A percentile compares a stretch with the other conserved stretches of the same genome.
Evolutionary conservation across 2,888 invertebrate species (phyloP).

Genomic region (Clistopyga incitator): DNA sequence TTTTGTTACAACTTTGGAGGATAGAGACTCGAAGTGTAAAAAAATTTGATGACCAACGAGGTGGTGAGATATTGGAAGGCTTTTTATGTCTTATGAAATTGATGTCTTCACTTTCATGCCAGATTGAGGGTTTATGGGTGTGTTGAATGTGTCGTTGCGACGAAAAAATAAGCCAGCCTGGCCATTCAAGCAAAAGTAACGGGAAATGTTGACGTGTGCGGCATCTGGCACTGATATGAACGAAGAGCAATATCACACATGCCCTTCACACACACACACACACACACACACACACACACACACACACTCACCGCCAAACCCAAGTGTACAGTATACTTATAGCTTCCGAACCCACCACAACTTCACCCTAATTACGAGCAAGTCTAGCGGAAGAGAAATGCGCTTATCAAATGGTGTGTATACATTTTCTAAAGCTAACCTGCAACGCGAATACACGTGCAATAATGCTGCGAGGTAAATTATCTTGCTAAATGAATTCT

Average conservation of each 20-base stretch:
- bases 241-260: conserved; percentile 22
- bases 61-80: neutral
- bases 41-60: neutral
- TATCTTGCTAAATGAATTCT: neutral
- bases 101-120: conserved; percentile 3
- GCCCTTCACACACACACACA: conserved; percentile 3
- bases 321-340: neutral
- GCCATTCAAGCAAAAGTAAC: conserved; percentile 23
- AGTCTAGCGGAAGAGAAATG: neutral
- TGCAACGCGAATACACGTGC: neutral
- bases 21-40: neutral
- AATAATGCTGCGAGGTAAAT: neutral
- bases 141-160: conserved; percentile 8
- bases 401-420: neutral
- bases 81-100: neutral
- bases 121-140: neutral
- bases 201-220: conserved; percentile 23
- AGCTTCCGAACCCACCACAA: neutral
- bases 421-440: neutral
- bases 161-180: conserved; percentile 6
- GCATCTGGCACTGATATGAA: conserved; percentile 25
- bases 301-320: neutral
- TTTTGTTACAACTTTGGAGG: neutral
- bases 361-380: neutral
- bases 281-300: neutral